Evolutionary conservation across 2,113 vertebrate genomes (phyloP).

Genomic region (Ammospiza nelsoni): DNA sequence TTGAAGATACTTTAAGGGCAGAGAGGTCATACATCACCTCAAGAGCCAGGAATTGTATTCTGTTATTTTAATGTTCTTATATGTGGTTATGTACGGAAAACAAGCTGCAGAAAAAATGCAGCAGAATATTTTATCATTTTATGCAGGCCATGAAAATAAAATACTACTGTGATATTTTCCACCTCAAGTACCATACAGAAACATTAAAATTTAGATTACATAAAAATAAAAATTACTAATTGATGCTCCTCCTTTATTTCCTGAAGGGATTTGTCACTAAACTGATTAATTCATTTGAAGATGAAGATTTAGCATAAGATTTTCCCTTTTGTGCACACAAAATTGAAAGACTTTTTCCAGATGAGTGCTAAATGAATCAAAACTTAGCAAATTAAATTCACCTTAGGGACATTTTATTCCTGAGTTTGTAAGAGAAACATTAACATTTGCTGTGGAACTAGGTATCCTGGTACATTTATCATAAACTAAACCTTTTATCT

Average conservation of each 20-base stretch:
- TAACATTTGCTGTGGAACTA: conserved; percentile 28
- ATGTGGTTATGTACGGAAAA: neutral
- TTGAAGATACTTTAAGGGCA: neutral
- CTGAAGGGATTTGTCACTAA: conserved; percentile 3
- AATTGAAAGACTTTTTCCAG: conserved; percentile 29
- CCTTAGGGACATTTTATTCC: conserved; percentile 31
- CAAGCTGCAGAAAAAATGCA: neutral
- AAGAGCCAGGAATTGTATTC: neutral
- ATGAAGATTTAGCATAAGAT: neutral
- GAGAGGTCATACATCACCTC: neutral
- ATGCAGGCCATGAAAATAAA: neutral
- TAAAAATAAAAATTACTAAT: neutral
- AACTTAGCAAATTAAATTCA: conserved; percentile 41
- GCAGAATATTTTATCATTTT: neutral
- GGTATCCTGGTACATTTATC: neutral
- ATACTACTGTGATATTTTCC: neutral
- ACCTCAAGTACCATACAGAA: neutral
- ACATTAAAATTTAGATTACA: neutral
- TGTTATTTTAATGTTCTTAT: neutral
- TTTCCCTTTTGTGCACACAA: conserved; percentile 4
- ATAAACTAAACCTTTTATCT: conserved; percentile 24
- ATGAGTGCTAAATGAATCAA: conserved; percentile 28
- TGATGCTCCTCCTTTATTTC: neutral
- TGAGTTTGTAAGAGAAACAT: neutral
- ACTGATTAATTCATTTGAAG: neutral